Base-by-base conservation (phyloP, 2,113 vertebrate species). In the Pheucticus melanocephalus region DNA sequence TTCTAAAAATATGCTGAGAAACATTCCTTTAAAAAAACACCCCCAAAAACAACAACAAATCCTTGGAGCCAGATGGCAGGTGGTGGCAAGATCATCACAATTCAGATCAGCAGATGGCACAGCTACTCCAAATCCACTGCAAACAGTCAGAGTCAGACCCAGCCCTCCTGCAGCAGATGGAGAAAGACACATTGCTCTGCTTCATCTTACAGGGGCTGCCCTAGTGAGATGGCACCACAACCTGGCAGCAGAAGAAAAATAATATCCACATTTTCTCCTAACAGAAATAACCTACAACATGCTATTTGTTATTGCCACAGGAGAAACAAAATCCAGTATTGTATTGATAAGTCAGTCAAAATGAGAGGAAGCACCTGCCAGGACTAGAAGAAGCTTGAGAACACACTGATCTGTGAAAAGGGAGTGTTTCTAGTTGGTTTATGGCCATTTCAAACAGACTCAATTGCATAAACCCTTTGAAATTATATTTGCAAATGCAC, bases 31-130 rank as follows among this genome's bases (percentile, higher is more conserved):
- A 50, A 82, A 81, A 51, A 82, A 64, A 23, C 12, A 65, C 8
- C 31, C 42, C 40, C 33, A 56, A 54, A 71, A n/a, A 1, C 31
- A 86, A 63, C 63, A 92, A 45, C 25, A 88, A 84, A 81, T 88
- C 61, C 33, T 63, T 35, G 48, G 68, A 25, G 91, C 63, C 97
- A 98, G 94, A 95, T 87, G 95, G 96, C 90, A 88, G 89, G 76
- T 87, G 51, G 31, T 86, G 78, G 88, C 24, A 96, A 77, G 92
- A 92, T 91, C 23, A 82, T 44, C 42, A 39, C 73, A 47, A 42
- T 37, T 75, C 82, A 86, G 53, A 87, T 82, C 76, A 60, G 97
- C 97, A 97, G 97, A 97, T 97, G 95, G 97, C 83, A 83, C 82
- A 90, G 95, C 82, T 72, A 81, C 21, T 90, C 35, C 75, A 93